A percentile compares a stretch with the other conserved stretches of the same genome.
Conservation (phyloP, 1,140 invertebrate species). For the Semibalanus balanoides region DNA sequence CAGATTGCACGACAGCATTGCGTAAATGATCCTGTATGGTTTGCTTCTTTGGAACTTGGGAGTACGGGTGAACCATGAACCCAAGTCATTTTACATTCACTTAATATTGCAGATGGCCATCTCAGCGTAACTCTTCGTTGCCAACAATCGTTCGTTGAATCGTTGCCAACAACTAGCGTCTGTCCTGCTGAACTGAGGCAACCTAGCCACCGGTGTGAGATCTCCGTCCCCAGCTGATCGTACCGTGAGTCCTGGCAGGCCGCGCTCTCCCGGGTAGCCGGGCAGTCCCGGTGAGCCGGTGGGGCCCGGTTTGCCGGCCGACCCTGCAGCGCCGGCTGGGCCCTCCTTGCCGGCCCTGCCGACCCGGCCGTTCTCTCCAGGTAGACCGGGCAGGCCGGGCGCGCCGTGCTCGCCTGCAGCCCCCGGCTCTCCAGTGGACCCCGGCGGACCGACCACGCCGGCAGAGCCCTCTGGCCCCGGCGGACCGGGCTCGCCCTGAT, state of each 20-base stretch:
- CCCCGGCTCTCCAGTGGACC: conserved; percentile 48
- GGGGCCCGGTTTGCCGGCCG: conserved; percentile 42
- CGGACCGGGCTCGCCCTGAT: background rate
- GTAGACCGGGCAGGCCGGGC: conserved; percentile 38
- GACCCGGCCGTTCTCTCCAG: conserved; percentile 48
- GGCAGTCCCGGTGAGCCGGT: conserved; percentile 40
- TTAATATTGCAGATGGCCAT: too few species aligned
- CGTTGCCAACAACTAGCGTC: too few species aligned
- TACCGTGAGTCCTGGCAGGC: conserved; percentile 47
- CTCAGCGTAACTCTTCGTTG: too few species aligned
- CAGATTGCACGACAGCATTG: too few species aligned
- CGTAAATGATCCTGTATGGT: too few species aligned
- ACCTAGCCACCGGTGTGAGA: too few species aligned
- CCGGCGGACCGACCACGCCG: conserved; percentile 46
- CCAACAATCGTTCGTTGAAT: too few species aligned
- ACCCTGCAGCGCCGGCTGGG: conserved; percentile 42
- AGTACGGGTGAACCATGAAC: too few species aligned
- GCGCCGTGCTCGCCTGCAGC: conserved; percentile 46
- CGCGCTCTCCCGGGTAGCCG: conserved; percentile 34
- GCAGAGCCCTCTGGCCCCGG: conserved; percentile 46
- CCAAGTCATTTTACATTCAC: too few species aligned
- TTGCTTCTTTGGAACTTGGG: too few species aligned
- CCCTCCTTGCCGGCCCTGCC: conserved; percentile 53
- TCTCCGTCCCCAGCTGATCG: too few species aligned
- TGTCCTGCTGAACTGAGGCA: too few species aligned